phyloP scores from a whole-genome alignment of 2,113 vertebrate genomes.

The Myrmophylax atrothorax region DNA sequence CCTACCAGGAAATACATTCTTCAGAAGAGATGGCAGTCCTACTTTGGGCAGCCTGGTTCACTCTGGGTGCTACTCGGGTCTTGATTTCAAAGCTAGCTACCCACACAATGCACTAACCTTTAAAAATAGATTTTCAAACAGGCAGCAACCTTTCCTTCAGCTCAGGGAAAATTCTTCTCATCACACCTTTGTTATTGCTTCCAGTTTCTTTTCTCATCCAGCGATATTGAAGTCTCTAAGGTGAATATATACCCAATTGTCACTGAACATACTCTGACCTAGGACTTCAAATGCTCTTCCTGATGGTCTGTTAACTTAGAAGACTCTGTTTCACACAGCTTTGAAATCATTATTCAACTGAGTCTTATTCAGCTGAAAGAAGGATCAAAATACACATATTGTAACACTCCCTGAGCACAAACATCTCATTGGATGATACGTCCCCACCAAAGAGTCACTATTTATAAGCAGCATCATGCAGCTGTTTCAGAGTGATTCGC shows the following conservation, averaged over 20 bases:
- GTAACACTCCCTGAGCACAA: neutral
- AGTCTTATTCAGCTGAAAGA: neutral
- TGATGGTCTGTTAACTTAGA: neutral
- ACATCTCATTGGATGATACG: fast-evolving
- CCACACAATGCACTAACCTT: fast-evolving
- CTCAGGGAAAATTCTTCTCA: neutral
- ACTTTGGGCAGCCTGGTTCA: neutral
- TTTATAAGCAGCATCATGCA: neutral
- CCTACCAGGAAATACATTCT: neutral
- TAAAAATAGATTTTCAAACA: neutral
- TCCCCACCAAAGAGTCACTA: neutral
- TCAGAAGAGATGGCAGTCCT: neutral
- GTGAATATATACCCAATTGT: neutral
- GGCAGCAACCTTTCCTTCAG: neutral
- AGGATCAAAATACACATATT: neutral
- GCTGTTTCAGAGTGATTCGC: neutral
- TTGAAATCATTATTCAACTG: neutral
- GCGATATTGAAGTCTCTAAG: neutral
- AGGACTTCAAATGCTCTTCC: neutral
- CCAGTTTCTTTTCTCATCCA: neutral
- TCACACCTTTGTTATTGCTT: neutral
- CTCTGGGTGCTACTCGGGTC: neutral
- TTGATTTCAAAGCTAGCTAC: neutral
- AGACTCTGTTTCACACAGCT: neutral
- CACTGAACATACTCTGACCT: neutral